Base-by-base conservation (phyloP, 2,888 invertebrate genomes). In the Heliconius hortense region DNA sequence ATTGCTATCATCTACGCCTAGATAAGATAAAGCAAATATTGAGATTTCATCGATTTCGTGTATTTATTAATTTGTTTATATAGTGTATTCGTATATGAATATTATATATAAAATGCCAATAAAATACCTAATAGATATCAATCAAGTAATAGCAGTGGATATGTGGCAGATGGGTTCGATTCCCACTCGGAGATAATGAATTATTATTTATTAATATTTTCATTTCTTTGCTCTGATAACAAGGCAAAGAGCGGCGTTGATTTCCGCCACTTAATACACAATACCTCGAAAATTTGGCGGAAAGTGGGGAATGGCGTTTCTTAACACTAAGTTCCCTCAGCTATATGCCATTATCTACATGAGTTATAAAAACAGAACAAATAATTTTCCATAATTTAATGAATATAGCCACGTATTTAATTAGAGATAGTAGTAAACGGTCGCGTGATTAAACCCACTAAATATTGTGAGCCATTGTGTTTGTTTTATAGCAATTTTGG, bases 11-110 rank as follows among this genome's bases (percentile, higher is more conserved):
- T 74, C 62, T 72, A 74, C 48, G 53, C 21, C 67, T 73, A 68
- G 66, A 76, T 78, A 78, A 74, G 72, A 74, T 71, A 68, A 68
- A 68, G 21, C 28, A 68, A 68, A 53, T 68, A 35, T 71, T 60
- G 28, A 43, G 26, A 60, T 60, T 66, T 66, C 39, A 43, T 66
- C 5, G 24, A 60, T 43, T 39, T 11, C 10, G 2, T 39, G 60
- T 39, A 70, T n/a, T 59, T 70, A 26, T 24, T 59, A 15, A 68
- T 24, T 24, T n/a, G n/a, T n/a, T n/a, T 28, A 26, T 15, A 26
- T 26, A 60, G n/a, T 15, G 4, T 59, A n/a, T 11, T 11, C n/a
- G 1, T 26, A 60, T 60, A 26, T 26, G 1, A 13, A 26, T 26
- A 26, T 15, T 60, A 7, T 24, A 28, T 60, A 15, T 28, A 60